Evolutionary conservation across 1,140 invertebrate species (phyloP).

Genomic region (Lucilia cuprina): DNA sequence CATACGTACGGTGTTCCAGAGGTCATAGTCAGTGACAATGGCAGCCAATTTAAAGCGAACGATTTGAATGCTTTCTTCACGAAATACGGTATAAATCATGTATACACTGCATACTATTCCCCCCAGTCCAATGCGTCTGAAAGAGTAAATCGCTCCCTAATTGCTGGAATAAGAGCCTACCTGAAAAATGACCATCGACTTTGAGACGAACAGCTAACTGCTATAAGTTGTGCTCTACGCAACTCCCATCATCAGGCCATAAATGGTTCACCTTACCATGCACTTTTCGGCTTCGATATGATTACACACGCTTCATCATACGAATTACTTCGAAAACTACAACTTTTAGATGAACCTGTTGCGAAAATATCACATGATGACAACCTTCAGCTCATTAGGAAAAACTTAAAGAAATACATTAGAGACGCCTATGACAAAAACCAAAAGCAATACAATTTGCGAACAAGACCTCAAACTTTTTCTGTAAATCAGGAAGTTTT

Average conservation of each 20-base stretch:
- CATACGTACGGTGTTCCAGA: background rate
- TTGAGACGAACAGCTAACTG: background rate
- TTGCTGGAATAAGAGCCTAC: constrained; percentile 29
- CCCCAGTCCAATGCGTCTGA: constrained; percentile 30
- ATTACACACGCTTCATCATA: background rate
- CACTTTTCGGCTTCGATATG: background rate
- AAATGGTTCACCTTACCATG: constrained; percentile 24
- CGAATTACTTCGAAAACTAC: background rate
- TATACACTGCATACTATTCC: constrained; percentile 9
- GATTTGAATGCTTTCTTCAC: background rate
- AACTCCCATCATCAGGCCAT: constrained; percentile 1
- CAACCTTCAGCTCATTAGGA: background rate
- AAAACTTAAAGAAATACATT: background rate
- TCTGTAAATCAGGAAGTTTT: constrained; percentile 14
- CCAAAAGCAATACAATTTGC: background rate
- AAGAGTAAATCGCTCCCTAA: constrained; percentile 32
- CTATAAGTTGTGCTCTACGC: background rate
- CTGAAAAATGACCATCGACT: background rate
- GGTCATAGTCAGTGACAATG: constrained; percentile 26
- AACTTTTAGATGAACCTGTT: background rate
- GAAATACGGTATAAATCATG: constrained; percentile 19
- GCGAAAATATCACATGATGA: no score
- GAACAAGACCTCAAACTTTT: background rate
- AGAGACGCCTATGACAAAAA: background rate
- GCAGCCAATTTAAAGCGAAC: background rate